A percentile compares a stretch with the other conserved stretches of the same genome.
Conservation (phyloP, 92 coral and sea anemone species). For the Scolanthus callimorphus region DNA sequence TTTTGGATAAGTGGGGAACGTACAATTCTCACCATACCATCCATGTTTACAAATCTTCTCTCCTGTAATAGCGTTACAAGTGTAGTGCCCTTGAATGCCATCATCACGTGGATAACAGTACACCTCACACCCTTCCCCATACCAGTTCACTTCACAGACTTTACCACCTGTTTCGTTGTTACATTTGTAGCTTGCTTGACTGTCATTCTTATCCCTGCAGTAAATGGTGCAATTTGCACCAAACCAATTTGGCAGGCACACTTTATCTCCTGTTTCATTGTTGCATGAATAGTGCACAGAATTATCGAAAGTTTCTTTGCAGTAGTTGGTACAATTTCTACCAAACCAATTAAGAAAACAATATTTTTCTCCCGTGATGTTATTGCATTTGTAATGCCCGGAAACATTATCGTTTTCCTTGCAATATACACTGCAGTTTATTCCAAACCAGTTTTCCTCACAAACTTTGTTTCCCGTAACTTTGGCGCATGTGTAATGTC, state of each 20-base stretch:
- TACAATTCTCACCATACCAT: conserved; percentile 58
- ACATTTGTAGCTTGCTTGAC: conserved; percentile 35
- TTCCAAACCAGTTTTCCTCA: conserved; percentile 65
- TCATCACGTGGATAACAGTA: conserved; percentile 14
- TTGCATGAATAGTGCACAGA: conserved; percentile 36
- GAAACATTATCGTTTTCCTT: conserved; percentile 23
- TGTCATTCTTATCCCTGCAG: conserved; percentile 28
- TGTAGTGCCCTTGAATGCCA: conserved; percentile 28
- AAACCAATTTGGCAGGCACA: conserved; percentile 63
- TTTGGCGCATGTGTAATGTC: conserved; percentile 50
- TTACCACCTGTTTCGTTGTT: conserved; percentile 34
- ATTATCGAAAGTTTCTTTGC: conserved; percentile 23
- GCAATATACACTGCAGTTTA: conserved; percentile 56
- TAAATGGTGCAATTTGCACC: conserved; percentile 59
- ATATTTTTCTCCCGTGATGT: conserved; percentile 22
- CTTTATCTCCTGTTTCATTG: conserved; percentile 30
- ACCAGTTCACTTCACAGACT: conserved; percentile 31
- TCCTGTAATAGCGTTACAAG: conserved; percentile 33
- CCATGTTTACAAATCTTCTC: conserved; percentile 18
- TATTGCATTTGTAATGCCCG: conserved; percentile 63
- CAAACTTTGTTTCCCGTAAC: conserved; percentile 34
- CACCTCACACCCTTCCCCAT: conserved; percentile 30
- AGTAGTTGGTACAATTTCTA: conserved; percentile 32
- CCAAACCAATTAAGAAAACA: conserved; percentile 69
- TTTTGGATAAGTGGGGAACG: conserved; percentile 14